Evolutionary conservation across 2,113 vertebrate species (phyloP), one percentile per base, ranked within the genome.

Genomic region (Guaruba guarouba): DNA sequence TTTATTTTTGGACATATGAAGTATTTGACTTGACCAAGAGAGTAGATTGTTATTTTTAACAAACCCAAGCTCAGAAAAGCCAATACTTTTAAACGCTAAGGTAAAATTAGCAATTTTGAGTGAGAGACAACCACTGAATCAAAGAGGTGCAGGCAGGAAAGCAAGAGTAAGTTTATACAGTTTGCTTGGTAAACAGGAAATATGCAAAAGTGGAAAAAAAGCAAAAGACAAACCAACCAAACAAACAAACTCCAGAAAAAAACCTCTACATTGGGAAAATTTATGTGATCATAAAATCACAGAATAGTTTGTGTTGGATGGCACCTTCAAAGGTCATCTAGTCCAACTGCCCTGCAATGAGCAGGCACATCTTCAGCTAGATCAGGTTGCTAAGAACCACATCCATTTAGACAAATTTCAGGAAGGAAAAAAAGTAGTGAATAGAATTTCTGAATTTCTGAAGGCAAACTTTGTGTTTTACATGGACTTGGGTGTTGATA

Each of bases 211-310:
- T 18, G 11, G 5, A 4, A 11, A 8, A 59, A 23, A 62, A 9
- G 31, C 16, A 54, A 54, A 54, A 17, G 15, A 1, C 4, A 39
- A 77, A 13, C 1, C 2, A 17, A 2, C 2, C 37, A 77, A 15
- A 0, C 3, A 57, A 16, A 0, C 4, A 49, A 77, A 13, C 1
- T 2, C 3, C 7, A 62, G 18, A 28, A 63, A 76, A 75, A 63
- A 37, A n/a, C 11, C 18, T 13, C 9, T 39, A 18, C 19, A 48
- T 83, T 52, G 66, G 31, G 67, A 83, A 69, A 84, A 37, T 1
- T 3, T 62, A 64, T 69, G 4, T n/a, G 68, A 57, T 57, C 55
- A 33, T 33, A 33, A 31, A 57, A 33, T 57, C 55, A 57, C 55
- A 33, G 55, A 57, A 33, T 33, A 33, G 55, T 55, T 55, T 55